Evolutionary conservation across 2,888 invertebrate species (phyloP).

Genomic region (Leptinotarsa rubiginosa): DNA sequence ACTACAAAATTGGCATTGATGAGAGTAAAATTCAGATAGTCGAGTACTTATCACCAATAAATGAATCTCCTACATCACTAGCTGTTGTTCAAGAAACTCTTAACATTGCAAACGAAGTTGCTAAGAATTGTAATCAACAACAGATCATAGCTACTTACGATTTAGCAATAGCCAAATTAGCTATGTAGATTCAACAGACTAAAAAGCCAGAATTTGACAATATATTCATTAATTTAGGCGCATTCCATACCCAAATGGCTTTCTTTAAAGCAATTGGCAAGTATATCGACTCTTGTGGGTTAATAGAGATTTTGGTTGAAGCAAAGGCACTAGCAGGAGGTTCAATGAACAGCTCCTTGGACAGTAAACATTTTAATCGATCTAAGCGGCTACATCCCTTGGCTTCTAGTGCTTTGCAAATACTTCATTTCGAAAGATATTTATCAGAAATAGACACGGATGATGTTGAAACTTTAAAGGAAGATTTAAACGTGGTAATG

Average conservation of each 20-base stretch:
- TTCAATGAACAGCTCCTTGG: too few species aligned
- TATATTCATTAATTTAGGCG: slow-evolving; percentile 46
- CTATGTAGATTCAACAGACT: slow-evolving; percentile 45
- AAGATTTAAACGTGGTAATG: too few species aligned
- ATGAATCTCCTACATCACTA: neutral
- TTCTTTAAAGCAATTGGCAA: slow-evolving; percentile 59
- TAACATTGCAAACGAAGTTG: neutral
- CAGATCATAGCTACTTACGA: too few species aligned
- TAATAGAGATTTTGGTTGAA: slow-evolving; percentile 37
- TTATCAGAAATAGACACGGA: slow-evolving; percentile 37
- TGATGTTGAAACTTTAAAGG: slow-evolving; percentile 6
- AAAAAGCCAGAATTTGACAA: slow-evolving; percentile 51
- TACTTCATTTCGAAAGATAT: slow-evolving; percentile 56
- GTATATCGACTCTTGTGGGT: slow-evolving; percentile 56
- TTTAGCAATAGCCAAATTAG: too few species aligned
- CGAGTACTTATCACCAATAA: too few species aligned
- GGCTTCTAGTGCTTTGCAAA: slow-evolving; percentile 46
- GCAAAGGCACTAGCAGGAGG: too few species aligned
- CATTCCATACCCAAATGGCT: slow-evolving; percentile 33
- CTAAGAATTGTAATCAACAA: slow-evolving; percentile 21
- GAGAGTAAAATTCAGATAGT: too few species aligned
- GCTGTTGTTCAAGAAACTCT: slow-evolving; percentile 56
- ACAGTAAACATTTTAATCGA: slow-evolving; percentile 43
- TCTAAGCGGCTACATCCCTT: slow-evolving; percentile 52
- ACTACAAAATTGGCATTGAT: too few species aligned